A percentile compares a stretch with the other conserved stretches of the same genome.
Conservation (phyloP, 2,888 invertebrate genomes). For the Cheilosia vernalis region DNA sequence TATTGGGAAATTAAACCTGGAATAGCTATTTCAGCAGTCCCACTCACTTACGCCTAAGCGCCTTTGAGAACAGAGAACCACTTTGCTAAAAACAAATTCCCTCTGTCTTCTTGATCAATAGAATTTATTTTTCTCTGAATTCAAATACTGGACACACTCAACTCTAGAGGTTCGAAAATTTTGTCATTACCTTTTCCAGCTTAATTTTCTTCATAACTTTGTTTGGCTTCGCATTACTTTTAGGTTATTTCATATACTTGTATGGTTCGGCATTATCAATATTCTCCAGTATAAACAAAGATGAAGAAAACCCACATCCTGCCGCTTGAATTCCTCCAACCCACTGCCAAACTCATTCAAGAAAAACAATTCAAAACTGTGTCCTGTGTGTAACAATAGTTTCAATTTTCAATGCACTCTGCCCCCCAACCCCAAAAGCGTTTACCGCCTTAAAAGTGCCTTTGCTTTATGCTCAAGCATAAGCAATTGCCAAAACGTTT, state of each 20-base stretch:
- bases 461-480: constrained; percentile 28
- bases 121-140: no score
- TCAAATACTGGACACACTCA: no score
- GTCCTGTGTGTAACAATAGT: constrained; percentile 43
- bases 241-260: background rate
- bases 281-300: background rate
- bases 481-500: constrained; percentile 35
- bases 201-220: background rate
- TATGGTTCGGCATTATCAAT: background rate
- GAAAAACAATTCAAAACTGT: constrained; percentile 51
- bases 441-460: constrained; percentile 1
- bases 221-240: background rate
- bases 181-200: no score
- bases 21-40: no score
- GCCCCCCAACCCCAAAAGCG: constrained; percentile 4
- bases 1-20: no score
- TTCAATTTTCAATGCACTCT: constrained; percentile 70
- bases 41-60: no score
- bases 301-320: background rate
- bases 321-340: background rate
- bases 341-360: constrained; percentile 26
- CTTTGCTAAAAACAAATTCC: no score
- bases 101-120: no score
- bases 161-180: no score
- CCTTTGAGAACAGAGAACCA: no score